Conservation (phyloP, 2,113 vertebrate genomes). For the Pungitius pungitius region DNA sequence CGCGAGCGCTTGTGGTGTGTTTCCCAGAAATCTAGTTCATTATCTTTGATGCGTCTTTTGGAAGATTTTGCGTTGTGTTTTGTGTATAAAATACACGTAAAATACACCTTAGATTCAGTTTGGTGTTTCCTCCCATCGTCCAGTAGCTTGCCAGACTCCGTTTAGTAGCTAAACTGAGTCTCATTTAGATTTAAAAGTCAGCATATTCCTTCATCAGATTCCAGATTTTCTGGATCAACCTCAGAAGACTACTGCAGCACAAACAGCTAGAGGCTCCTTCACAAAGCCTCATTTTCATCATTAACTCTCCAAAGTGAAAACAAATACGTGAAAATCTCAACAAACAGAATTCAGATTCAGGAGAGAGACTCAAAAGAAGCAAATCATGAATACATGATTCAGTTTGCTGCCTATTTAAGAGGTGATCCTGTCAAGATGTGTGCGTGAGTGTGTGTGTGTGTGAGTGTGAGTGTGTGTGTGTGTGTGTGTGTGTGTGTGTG, state of each 20-base stretch:
- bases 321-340: neutral
- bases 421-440: neutral
- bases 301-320: neutral
- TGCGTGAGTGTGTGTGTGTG: conserved; percentile 9
- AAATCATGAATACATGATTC: neutral
- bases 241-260: no score
- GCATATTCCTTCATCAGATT: neutral
- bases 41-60: neutral
- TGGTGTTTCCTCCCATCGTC: neutral
- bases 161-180: fast-evolving
- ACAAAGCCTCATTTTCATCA: neutral
- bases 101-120: neutral
- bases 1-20: neutral
- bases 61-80: no score
- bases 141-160: no score
- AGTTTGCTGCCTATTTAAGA: neutral
- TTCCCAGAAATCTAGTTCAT: neutral
- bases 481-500: neutral
- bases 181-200: neutral
- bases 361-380: neutral
- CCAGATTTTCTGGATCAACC: neutral
- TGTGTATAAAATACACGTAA: no score
- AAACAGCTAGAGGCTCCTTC: no score
- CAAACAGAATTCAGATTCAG: neutral
- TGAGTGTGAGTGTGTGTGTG: neutral